Base-by-base conservation (phyloP, 2,113 vertebrate genomes). In the Misgurnus mizolepis region DNA sequence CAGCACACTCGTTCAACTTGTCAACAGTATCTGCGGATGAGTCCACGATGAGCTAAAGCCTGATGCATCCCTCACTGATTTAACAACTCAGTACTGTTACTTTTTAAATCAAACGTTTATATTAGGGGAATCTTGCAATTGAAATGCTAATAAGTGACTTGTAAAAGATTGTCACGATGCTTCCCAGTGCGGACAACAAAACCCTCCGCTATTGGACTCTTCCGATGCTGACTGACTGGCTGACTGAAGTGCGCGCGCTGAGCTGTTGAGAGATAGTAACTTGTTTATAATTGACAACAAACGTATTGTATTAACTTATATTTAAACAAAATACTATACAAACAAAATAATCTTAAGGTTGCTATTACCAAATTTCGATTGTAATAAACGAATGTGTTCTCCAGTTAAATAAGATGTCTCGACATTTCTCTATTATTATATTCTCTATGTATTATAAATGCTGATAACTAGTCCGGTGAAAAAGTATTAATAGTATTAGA, bases 21-120 rank as follows among this genome's bases (percentile, higher is more conserved):
- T 66, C 74, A 77, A 75, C 72, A 64, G 18, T 49, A n/a, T 45
- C 61, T 55, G 62, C 47, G 74, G 74, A 76, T 76, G 74, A 76
- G 18, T 76, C 74, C 74, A 76, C 74, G 62, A 40, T 22, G 65
- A 55, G 61, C 45, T 53, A 34, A 34, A 34, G 27, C 27, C 27
- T 65, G 45, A 41, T 12, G 41, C 41, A 64, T 49, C 71, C 64
- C 34, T 22, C 15, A 27, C 14, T 40, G 15, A 76, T 34, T 9
- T 34, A 12, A 10, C 47, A 77, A 66, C 62, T 66, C 74, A 14
- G 27, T 12, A 14, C 17, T 66, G 39, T 66, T 47, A 7, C 49
- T 73, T 58, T 73, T 10, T 22, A 12, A 47, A 66, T 12, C 17
- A 66, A 6, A 34, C 43, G 27, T 41, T 27, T 4, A 14, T 40